Base-by-base conservation (phyloP, 2,113 vertebrate species). In the Regulus satrapa region DNA sequence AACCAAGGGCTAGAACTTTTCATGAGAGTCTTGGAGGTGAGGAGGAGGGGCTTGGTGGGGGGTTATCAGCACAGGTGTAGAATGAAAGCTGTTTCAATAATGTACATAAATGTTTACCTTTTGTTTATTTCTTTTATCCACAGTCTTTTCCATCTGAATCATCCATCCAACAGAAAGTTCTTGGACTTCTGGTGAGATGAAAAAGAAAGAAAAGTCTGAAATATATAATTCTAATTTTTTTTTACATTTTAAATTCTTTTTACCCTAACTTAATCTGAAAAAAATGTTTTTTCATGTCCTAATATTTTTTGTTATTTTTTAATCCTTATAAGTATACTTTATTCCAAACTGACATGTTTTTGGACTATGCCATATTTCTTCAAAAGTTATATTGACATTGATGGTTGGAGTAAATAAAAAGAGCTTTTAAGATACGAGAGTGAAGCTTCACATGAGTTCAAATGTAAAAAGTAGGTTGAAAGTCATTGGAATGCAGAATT, bases 1-100 rank as follows among this genome's bases (percentile, higher is more conserved):
- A 99, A 99, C 97, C 99, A 99, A 97, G 99, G 99, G 56, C 97
- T 99, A 83, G 99, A 99, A 77, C 98, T 99, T 89, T 99, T 99
- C 92, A 99, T 99, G 96, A 99, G 98, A 97, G 99, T 99, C 84
- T 97, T 99, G 18, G 99, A 99, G 99, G 99, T 99, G 97, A 96
- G 95, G 45, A 93, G 21, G 34, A 43, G 55, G 19, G 9, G 8
- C 76, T 72, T 81, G 38, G 18, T 52, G 24, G 29, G 69, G 43
- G 51, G 25, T 85, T 88, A 45, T 28, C 38, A 45, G 14, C 26
- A 8, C 34, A 23, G 5, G 8, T 54, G 84, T 76, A 12, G 73
- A 56, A 69, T 46, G 85, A 86, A 74, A 51, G 13, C 49, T 40
- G 5, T 81, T 87, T 89, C n/a, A 84, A 5, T 78, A 84, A 18